Base-by-base conservation (phyloP, 2,888 invertebrate species). In the Melinaea marsaeus region DNA sequence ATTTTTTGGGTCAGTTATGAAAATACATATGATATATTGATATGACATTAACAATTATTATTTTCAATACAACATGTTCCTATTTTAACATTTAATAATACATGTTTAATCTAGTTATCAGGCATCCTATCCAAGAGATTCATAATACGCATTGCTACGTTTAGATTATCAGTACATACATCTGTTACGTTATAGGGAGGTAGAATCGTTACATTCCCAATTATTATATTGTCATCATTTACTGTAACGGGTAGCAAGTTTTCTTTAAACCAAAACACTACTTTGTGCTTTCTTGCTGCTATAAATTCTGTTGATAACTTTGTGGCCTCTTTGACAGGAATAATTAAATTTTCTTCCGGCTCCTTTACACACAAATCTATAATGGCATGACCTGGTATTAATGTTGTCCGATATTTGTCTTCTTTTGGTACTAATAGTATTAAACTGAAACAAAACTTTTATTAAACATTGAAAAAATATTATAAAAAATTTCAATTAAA, bases 301-400 rank as follows among this genome's bases (percentile, higher is more conserved):
- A 77, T 71, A 37, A 80, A 77, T 0, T 32, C 59, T 57, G 72
- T 56, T 9, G 71, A 55, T n/a, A 48, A 46, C 33, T 51, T 35
- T 2, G 57, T 57, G 58, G 58, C 13, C 71, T 74, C 80, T 42
- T 71, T 74, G 4, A 61, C 59, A 3, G 79, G 81, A 35, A 74
- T 77, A 63, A 68, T 71, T 7, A 73, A 65, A 61, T 75, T 67
- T 0, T 51, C 47, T 7, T 64, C 61, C 55, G 71, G 62, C 58
- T 72, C 64, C 60, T 66, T 68, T 69, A 80, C 76, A 7, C 58
- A 66, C 2, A 89, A 63, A 61, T 81, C 73, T 34, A 79, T 58
- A 62, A 90, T 73, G 51, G 87, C 81, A 74, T 84, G 83, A 0
- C 90, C 90, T 9, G 86, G 89, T 68, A 89, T 77, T 6, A 89